Evolutionary conservation across 2,797 vertebrate genomes (phyloP).

Genomic region (Apodemus agrarius): DNA sequence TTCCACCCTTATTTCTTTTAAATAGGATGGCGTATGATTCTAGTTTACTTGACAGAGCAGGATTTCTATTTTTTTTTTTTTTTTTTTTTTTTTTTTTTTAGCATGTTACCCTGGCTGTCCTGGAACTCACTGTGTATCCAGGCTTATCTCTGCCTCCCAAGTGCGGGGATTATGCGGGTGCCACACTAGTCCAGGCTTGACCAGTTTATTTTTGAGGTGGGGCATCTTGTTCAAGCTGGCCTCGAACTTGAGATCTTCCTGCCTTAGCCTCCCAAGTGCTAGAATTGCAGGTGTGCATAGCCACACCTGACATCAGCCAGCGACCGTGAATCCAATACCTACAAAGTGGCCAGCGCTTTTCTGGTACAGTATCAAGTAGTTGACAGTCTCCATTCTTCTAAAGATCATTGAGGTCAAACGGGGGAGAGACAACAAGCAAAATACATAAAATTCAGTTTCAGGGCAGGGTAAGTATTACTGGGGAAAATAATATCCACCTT

Average conservation of each 20-base stretch:
- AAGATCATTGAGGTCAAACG: not conserved
- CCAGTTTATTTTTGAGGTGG: not conserved
- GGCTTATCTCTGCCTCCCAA: not conserved
- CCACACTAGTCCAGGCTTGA: not conserved
- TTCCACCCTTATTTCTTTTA: constrained; percentile 45
- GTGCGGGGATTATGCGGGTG: not conserved
- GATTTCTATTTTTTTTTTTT: not conserved
- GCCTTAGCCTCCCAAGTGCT: not conserved
- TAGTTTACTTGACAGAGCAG: not conserved
- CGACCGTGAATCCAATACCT: constrained; percentile 11
- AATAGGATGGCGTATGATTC: not conserved
- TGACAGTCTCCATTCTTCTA: not conserved
- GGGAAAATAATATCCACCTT: constrained; percentile 27
- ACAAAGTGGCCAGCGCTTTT: not conserved
- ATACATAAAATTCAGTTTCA: not conserved
- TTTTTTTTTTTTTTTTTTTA: not conserved
- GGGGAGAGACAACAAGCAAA: not conserved
- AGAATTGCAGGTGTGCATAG: not conserved
- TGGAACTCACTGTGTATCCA: not conserved
- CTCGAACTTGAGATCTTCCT: not conserved
- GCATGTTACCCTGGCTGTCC: not conserved
- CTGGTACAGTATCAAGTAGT: not conserved
- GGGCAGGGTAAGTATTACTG: not conserved
- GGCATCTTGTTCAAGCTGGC: not conserved
- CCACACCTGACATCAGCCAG: not conserved